Percentiles rank a stretch among this genome's conserved stretches.
These are phyloP conservation scores for Phthorimaea operculella DNA, from an alignment of 1,140 invertebrate species.

Conservation along the genomic window DNA sequence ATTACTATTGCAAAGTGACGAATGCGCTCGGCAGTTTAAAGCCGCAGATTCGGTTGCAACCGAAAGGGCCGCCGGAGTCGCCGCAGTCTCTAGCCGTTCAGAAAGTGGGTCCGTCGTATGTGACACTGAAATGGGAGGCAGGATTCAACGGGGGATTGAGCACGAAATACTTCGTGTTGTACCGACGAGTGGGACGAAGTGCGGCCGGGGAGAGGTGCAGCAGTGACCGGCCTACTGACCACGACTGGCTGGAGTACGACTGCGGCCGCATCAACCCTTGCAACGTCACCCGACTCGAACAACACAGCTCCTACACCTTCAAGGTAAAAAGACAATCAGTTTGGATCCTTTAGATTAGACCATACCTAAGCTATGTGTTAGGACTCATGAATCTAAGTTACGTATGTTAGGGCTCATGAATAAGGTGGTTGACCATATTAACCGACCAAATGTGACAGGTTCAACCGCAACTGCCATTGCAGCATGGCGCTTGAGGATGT, in stretches of 20 bases:
- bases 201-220: slow-evolving; percentile 59
- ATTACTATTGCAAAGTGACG: slow-evolving; percentile 86
- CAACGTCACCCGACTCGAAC: slow-evolving; percentile 83
- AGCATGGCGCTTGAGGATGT: no score
- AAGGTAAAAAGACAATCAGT: slow-evolving; percentile 63
- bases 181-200: slow-evolving; percentile 69
- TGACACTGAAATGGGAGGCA: slow-evolving; percentile 84
- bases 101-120: slow-evolving; percentile 79
- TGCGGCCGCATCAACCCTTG: slow-evolving; percentile 88
- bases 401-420: no score
- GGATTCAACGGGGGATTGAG: slow-evolving; percentile 91
- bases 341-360: not conserved
- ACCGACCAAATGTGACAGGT: no score
- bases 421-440: no score
- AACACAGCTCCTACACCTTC: slow-evolving; percentile 85
- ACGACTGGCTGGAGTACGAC: slow-evolving; percentile 82
- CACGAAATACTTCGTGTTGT: slow-evolving; percentile 87
- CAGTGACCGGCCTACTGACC: slow-evolving; percentile 69
- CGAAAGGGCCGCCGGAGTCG: slow-evolving; percentile 85
- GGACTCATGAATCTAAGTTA: no score
- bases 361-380: no score
- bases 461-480: no score
- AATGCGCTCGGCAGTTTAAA: slow-evolving; percentile 81
- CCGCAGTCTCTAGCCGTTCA: slow-evolving; percentile 77
- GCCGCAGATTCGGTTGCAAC: slow-evolving; percentile 82